Conservation (phyloP, 2,113 vertebrate species). For the Eclectus roratus region DNA sequence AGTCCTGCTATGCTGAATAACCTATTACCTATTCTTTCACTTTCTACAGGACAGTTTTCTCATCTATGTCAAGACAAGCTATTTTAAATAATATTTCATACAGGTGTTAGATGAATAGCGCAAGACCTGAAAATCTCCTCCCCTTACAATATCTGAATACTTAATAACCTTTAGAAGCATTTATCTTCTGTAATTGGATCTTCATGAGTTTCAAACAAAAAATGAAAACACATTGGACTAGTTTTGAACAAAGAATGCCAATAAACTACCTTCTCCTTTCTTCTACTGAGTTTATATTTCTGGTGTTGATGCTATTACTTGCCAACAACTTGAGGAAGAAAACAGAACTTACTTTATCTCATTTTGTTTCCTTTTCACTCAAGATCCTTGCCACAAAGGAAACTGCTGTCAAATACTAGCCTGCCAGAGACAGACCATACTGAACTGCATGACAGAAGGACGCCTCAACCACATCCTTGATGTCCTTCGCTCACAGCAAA, state of each 20-base stretch:
- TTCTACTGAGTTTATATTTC: not conserved
- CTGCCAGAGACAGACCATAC: slow-evolving; percentile 63
- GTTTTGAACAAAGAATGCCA: not conserved
- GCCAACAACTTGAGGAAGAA: not conserved
- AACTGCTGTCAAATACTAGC: slow-evolving; percentile 58
- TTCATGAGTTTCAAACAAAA: not conserved
- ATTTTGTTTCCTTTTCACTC: not conserved
- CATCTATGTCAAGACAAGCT: not conserved
- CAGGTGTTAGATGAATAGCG: not conserved
- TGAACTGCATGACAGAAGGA: slow-evolving; percentile 76
- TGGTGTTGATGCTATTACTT: not conserved
- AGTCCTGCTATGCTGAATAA: not conserved
- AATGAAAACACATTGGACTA: not conserved
- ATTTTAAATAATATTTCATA: not conserved
- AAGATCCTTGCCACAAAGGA: slow-evolving; percentile 9
- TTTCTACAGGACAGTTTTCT: not conserved
- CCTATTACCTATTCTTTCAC: not conserved
- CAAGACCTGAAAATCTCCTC: not conserved
- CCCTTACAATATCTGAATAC: not conserved
- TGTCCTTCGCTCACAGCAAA: slow-evolving; percentile 57
- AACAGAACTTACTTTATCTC: not conserved
- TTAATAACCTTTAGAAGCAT: not conserved
- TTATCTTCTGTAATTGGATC: not conserved
- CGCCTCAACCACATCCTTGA: slow-evolving; percentile 75
- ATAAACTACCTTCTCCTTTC: not conserved